Percentiles rank a stretch among this genome's conserved stretches.
Evolutionary conservation across 2,888 invertebrate species (phyloP).

Genomic region (Cryptus viduatorius): DNA sequence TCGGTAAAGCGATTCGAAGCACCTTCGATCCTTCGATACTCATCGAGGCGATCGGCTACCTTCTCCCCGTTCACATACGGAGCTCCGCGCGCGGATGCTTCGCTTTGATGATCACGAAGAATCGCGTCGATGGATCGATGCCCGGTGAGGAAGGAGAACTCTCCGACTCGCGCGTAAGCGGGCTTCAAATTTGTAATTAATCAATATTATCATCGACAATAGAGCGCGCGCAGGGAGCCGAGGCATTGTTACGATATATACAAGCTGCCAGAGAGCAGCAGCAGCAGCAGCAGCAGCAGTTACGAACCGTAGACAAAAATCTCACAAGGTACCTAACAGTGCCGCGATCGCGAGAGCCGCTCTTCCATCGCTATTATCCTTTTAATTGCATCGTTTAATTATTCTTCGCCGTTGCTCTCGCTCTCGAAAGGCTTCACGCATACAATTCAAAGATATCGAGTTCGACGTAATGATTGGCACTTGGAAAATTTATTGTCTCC

Average conservation of each 20-base stretch:
- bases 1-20: constrained; percentile 31
- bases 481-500: constrained; percentile 50
- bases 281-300: background rate
- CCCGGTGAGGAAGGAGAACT: constrained; percentile 56
- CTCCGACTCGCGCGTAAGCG: constrained; percentile 71
- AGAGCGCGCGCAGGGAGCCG: constrained; percentile 72
- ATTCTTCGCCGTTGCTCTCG: constrained; percentile 55
- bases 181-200: constrained; percentile 81
- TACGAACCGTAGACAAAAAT: background rate
- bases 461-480: constrained; percentile 50
- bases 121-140: constrained; percentile 72
- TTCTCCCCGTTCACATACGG: constrained; percentile 23
- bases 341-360: constrained; percentile 62
- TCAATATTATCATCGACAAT: constrained; percentile 84
- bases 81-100: constrained; percentile 68
- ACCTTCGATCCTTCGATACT: constrained; percentile 60
- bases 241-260: constrained; percentile 81
- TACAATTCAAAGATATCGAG: constrained; percentile 15
- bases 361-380: constrained; percentile 73
- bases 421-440: background rate
- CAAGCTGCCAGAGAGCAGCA: background rate
- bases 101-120: constrained; percentile 76
- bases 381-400: constrained; percentile 81
- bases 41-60: constrained; percentile 53
- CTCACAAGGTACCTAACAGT: constrained; percentile 1